These are phyloP conservation scores for Phortica okadai DNA, from an alignment of 2,888 invertebrate species.

Conservation along the genomic window DNA sequence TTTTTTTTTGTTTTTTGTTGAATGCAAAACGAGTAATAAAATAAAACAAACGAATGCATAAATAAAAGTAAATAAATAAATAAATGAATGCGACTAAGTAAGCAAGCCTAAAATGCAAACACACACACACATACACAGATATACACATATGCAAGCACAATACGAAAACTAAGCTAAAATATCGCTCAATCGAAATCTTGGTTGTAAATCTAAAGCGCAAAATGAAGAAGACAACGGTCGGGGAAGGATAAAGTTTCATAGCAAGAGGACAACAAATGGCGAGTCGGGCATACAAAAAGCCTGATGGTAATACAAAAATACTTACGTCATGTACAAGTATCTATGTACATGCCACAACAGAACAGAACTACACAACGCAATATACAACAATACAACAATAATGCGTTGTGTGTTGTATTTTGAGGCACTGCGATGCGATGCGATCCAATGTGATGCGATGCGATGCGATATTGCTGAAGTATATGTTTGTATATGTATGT, in stretches of 20 bases:
- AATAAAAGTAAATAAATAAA: not conserved
- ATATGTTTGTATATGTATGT: conserved; percentile 1
- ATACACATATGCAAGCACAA: conserved; percentile 20
- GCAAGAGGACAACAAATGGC: too few relatives aligned
- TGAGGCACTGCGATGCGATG: not conserved
- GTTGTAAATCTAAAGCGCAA: conserved; percentile 62
- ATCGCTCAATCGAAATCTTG: conserved; percentile 53
- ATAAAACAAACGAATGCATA: not conserved
- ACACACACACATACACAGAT: not conserved
- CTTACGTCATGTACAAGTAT: not conserved
- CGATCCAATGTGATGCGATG: not conserved
- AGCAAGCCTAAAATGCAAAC: not conserved
- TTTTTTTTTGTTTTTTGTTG: not conserved
- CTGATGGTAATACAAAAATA: too few relatives aligned
- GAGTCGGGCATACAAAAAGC: too few relatives aligned
- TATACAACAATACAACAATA: not conserved
- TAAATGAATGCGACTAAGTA: not conserved
- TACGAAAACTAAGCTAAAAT: conserved; percentile 44
- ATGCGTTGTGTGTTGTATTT: not conserved
- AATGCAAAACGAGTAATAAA: not conserved
- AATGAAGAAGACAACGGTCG: too few relatives aligned
- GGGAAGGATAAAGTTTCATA: too few relatives aligned
- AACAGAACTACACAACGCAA: not conserved
- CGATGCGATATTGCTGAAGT: not conserved
- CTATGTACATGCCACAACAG: not conserved